Percentiles rank a stretch among this genome's conserved stretches.
phyloP scores from a whole-genome alignment of 2,113 vertebrate genomes.

The Neomonachus schauinslandi region DNA sequence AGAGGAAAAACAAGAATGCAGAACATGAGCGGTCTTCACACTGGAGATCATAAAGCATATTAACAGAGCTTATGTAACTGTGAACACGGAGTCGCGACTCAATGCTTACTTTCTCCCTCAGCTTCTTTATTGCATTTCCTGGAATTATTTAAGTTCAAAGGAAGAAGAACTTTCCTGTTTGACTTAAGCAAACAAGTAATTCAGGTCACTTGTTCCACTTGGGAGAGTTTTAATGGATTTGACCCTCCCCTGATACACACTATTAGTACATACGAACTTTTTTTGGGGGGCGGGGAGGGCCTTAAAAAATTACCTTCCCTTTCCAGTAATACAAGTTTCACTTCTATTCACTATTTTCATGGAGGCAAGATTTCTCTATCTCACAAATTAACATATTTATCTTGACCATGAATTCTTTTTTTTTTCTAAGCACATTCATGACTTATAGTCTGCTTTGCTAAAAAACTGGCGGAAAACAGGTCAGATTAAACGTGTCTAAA shows the following conservation, averaged over 20 bases:
- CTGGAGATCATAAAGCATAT: background rate
- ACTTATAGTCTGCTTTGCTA: background rate
- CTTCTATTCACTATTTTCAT: background rate
- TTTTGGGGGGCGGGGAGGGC: background rate
- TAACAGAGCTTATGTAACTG: background rate
- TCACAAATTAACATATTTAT: background rate
- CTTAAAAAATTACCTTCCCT: background rate
- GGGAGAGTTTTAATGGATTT: conserved; percentile 69
- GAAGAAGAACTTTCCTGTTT: conserved; percentile 75
- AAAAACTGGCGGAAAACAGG: background rate
- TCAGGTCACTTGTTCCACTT: conserved; percentile 66
- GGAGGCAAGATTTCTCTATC: conserved; percentile 26
- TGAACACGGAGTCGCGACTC: background rate
- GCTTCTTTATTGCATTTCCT: conserved; percentile 66
- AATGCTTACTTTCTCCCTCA: conserved; percentile 21
- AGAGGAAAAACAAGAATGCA: background rate
- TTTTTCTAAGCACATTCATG: background rate
- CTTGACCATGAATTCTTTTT: background rate
- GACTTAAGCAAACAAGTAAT: conserved; percentile 78
- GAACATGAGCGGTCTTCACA: background rate
- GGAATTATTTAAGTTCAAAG: conserved; percentile 76
- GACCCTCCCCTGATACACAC: conserved; percentile 65
- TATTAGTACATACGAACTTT: background rate
- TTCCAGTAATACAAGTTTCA: background rate
- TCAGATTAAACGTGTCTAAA: background rate